phyloP scores from a whole-genome alignment of 2,113 vertebrate genomes.

The Eulemur macaco region DNA sequence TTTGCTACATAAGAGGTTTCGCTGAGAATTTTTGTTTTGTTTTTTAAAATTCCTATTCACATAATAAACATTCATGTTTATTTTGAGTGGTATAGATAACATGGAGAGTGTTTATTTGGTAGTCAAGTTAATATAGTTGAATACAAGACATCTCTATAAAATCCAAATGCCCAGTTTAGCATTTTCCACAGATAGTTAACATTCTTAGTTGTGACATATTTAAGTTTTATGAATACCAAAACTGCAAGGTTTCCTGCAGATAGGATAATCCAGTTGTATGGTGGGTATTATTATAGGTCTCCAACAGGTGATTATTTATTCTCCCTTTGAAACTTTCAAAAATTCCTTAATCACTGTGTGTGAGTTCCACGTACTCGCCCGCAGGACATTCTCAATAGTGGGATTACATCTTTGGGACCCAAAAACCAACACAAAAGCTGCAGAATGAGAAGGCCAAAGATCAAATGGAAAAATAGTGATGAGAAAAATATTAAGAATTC shows the following conservation, averaged over 20 bases:
- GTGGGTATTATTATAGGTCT: neutral
- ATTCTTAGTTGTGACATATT: constrained; percentile 69
- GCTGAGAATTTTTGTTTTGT: constrained; percentile 39
- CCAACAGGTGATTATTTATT: neutral
- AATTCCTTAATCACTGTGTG: neutral
- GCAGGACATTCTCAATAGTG: neutral
- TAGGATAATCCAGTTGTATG: neutral
- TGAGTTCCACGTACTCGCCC: neutral
- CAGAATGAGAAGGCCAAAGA: constrained; percentile 5
- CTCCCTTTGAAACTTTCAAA: neutral
- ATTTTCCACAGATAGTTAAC: constrained; percentile 44
- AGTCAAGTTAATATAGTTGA: constrained; percentile 42
- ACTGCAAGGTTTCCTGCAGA: neutral
- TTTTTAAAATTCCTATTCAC: constrained; percentile 27
- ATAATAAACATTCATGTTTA: constrained; percentile 70
- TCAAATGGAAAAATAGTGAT: constrained; percentile 45
- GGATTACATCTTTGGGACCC: neutral
- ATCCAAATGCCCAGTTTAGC: constrained; percentile 59
- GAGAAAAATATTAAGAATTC: constrained; percentile 44
- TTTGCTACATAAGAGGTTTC: constrained; percentile 69
- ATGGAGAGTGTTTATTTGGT: constrained; percentile 54
- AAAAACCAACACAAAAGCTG: constrained; percentile 11
- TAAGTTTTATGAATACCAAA: neutral
- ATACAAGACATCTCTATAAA: constrained; percentile 74
- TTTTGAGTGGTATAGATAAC: constrained; percentile 73